Conservation (phyloP, 1,140 invertebrate species). For the Triops cancriformis region DNA sequence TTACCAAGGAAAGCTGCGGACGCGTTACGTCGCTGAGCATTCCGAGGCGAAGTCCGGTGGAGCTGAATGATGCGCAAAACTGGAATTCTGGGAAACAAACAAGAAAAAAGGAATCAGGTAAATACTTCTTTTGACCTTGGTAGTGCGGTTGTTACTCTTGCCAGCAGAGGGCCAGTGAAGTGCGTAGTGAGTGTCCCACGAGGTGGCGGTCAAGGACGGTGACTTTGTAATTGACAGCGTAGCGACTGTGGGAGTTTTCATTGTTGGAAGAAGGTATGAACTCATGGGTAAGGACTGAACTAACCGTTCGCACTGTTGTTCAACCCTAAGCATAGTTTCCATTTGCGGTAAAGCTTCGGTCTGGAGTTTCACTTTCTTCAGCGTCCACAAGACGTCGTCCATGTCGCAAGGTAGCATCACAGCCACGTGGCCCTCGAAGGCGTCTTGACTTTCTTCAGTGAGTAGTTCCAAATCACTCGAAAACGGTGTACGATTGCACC, state of each 20-base stretch:
- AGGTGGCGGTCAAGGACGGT: neutral
- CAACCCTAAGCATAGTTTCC: neutral
- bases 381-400: neutral
- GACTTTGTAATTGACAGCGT: neutral
- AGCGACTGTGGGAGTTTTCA: neutral
- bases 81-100: neutral
- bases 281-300: neutral
- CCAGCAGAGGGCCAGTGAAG: neutral
- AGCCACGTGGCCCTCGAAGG: neutral
- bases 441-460: neutral
- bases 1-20: constrained; percentile 8
- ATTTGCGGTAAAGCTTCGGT: neutral
- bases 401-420: neutral
- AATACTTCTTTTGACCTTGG: neutral
- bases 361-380: neutral
- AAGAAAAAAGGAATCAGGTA: neutral
- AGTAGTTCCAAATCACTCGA: neutral
- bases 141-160: neutral
- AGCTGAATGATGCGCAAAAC: neutral
- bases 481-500: neutral
- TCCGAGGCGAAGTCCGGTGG: neutral
- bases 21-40: constrained; percentile 5
- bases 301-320: neutral
- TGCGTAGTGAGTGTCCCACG: neutral
- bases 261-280: neutral